A percentile compares a stretch with the other conserved stretches of the same genome.
phyloP scores from a whole-genome alignment of 2,888 invertebrate genomes.

The Heliconius ethilla region DNA sequence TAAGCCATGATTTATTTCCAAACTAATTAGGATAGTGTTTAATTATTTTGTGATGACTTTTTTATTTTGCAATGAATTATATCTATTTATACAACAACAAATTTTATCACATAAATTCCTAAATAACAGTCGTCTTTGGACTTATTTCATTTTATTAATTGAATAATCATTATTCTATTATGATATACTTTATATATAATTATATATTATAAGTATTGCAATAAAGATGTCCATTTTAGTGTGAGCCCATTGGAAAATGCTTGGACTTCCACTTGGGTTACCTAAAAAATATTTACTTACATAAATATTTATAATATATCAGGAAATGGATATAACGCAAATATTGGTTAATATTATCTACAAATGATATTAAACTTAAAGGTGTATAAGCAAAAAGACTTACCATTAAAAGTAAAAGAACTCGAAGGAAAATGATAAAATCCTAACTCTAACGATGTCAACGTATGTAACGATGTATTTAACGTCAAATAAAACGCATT shows the following conservation, averaged over 20 bases:
- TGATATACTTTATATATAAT: slow-evolving; percentile 46
- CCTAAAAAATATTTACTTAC: slow-evolving; percentile 77
- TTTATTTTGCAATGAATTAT: slow-evolving; percentile 50
- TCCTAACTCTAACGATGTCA: slow-evolving; percentile 41
- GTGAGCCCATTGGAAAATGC: slow-evolving; percentile 71
- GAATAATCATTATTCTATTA: slow-evolving; percentile 50
- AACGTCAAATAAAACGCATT: slow-evolving; percentile 44
- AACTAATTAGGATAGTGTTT: slow-evolving; percentile 41
- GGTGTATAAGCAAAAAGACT: slow-evolving; percentile 60
- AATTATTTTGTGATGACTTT: slow-evolving; percentile 62
- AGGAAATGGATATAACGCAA: slow-evolving; percentile 34
- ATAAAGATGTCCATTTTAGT: slow-evolving; percentile 69
- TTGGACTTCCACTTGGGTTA: slow-evolving; percentile 80
- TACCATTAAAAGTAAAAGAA: slow-evolving; percentile 75
- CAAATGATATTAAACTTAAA: slow-evolving; percentile 45
- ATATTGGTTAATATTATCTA: slow-evolving; percentile 36
- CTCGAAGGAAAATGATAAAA: slow-evolving; percentile 41
- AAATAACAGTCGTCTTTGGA: slow-evolving; percentile 76
- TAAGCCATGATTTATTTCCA: slow-evolving; percentile 27
- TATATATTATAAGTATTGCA: slow-evolving; percentile 60
- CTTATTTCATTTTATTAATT: slow-evolving; percentile 58
- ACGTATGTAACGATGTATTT: slow-evolving; percentile 37
- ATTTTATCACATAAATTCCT: slow-evolving; percentile 77
- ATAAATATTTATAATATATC: slow-evolving; percentile 59
- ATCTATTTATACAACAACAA: slow-evolving; percentile 70